These are phyloP conservation scores for Megalops atlanticus DNA, from an alignment of 2,113 vertebrate genomes.

Conservation along the genomic window DNA sequence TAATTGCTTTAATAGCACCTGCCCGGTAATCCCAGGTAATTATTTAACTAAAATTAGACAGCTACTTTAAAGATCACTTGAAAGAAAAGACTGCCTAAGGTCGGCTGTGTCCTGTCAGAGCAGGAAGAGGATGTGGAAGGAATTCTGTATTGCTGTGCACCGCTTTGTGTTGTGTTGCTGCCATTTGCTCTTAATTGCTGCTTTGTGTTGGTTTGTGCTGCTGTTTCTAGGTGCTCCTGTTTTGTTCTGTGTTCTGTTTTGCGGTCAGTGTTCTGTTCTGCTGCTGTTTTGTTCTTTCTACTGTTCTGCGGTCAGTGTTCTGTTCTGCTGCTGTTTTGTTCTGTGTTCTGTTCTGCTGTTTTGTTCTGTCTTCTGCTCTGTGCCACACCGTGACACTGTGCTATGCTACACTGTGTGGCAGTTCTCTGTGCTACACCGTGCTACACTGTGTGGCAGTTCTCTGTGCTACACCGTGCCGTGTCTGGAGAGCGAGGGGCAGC, in stretches of 20 bases:
- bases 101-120: background rate
- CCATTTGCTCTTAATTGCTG: background rate
- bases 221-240: background rate
- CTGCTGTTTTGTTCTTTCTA: no score
- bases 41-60: constrained; percentile 71
- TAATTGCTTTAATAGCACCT: constrained; percentile 79
- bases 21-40: constrained; percentile 75
- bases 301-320: no score
- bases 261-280: background rate
- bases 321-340: no score
- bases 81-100: constrained; percentile 39
- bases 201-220: no score
- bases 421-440: background rate
- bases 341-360: background rate
- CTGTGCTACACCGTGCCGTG: background rate
- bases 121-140: background rate
- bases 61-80: constrained; percentile 72
- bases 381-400: background rate
- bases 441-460: background rate
- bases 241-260: background rate
- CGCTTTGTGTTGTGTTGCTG: background rate
- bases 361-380: background rate
- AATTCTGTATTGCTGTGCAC: background rate
- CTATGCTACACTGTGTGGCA: background rate
- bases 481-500: no score